Evolutionary conservation across 2,888 invertebrate species (phyloP).

Genomic region (Synanthedon myopaeformis): DNA sequence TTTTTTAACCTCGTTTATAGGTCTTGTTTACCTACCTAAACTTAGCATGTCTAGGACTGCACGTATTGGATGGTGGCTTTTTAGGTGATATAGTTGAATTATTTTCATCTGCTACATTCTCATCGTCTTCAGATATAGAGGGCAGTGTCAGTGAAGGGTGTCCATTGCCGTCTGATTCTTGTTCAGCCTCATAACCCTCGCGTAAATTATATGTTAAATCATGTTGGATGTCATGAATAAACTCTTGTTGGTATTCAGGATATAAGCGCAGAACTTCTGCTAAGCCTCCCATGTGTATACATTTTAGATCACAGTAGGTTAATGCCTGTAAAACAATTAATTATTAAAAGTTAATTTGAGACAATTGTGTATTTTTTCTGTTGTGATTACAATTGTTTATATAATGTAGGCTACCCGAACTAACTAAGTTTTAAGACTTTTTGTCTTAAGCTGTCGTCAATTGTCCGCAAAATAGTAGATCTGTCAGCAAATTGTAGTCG

Average conservation of each 20-base stretch:
- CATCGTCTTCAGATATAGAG: conserved; percentile 96
- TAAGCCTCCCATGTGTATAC: conserved; percentile 90
- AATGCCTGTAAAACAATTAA: conserved; percentile 72
- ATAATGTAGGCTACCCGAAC: background rate
- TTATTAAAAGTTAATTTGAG: background rate
- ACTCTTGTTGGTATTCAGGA: conserved; percentile 95
- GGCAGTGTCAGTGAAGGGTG: conserved; percentile 87
- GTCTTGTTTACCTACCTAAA: conserved; percentile 42
- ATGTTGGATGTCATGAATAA: conserved; percentile 93
- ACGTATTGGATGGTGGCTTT: conserved; percentile 67
- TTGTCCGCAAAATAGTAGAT: no score
- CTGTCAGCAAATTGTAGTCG: no score
- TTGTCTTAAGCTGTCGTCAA: no score
- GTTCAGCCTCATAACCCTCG: conserved; percentile 92
- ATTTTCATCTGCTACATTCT: conserved; percentile 81
- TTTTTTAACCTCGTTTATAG: background rate
- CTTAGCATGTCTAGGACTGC: conserved; percentile 78
- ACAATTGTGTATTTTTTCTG: background rate
- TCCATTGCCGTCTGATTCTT: conserved; percentile 81
- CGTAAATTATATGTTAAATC: conserved; percentile 94
- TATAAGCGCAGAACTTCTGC: conserved; percentile 90
- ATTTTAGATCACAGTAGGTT: conserved; percentile 96
- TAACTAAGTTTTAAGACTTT: no score
- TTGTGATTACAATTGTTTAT: background rate
- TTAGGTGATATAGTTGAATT: conserved; percentile 73